Percentiles rank a stretch among this genome's conserved stretches.
phyloP scores from a whole-genome alignment of 2,888 invertebrate species.

The Epistrophella euchroma region DNA sequence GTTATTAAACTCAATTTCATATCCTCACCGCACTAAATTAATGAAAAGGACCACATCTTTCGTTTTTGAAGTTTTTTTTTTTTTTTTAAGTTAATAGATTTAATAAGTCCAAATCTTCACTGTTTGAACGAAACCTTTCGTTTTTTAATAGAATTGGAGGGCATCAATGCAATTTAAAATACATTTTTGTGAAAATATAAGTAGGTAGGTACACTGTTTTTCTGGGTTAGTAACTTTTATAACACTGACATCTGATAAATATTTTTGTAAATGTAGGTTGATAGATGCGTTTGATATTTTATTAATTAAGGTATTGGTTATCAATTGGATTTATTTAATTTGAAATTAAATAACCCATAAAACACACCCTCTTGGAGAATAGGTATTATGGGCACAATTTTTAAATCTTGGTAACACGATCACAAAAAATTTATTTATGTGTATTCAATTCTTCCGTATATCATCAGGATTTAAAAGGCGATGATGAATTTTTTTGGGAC shows the following conservation, averaged over 20 bases:
- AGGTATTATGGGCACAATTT: background rate
- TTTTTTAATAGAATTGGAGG: background rate
- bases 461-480: conserved; percentile 4
- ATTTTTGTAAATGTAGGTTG: background rate
- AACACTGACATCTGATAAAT: background rate
- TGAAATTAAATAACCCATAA: background rate
- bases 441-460: background rate
- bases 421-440: background rate
- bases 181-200: background rate
- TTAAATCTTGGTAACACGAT: conserved; percentile 1
- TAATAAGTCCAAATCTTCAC: background rate
- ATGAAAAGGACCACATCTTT: background rate
- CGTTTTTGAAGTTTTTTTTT: background rate
- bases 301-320: background rate
- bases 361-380: background rate
- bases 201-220: background rate
- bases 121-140: background rate
- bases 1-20: background rate
- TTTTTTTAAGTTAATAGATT: background rate
- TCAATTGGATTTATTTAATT: background rate
- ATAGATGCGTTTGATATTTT: background rate
- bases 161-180: background rate
- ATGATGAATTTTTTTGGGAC: conserved; percentile 27
- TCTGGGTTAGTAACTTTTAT: background rate
- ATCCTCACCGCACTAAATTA: background rate